Conservation (phyloP, 2,113 vertebrate genomes). For the Falco punctatus region DNA sequence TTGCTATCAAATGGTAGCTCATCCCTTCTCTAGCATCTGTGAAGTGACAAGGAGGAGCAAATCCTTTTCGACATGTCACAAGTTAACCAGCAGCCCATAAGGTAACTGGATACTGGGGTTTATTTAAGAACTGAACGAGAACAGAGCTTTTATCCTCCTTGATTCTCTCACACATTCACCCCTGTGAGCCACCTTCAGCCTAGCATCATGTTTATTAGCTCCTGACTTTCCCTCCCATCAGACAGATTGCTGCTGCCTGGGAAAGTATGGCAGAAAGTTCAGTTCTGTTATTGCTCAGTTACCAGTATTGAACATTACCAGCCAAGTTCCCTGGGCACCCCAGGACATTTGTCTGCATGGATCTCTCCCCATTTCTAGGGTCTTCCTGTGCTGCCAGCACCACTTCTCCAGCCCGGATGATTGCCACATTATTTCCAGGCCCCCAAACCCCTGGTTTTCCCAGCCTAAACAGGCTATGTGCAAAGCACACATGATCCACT, state of each 20-base stretch:
- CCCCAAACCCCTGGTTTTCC: background rate
- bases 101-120: background rate
- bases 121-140: background rate
- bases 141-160: background rate
- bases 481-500: background rate
- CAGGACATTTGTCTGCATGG: accelerated
- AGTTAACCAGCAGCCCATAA: background rate
- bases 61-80: background rate
- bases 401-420: background rate
- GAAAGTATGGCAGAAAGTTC: background rate
- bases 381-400: background rate
- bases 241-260: background rate
- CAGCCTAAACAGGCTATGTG: background rate
- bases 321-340: background rate
- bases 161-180: accelerated
- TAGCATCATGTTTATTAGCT: background rate
- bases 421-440: background rate
- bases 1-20: background rate
- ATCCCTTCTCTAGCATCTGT: background rate
- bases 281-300: background rate
- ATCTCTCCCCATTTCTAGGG: background rate
- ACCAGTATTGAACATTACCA: background rate
- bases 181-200: background rate
- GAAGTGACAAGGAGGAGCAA: background rate
- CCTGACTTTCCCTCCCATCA: background rate